phyloP scores from a whole-genome alignment of 2,797 vertebrate species.

The Ctenopoma multispine region DNA sequence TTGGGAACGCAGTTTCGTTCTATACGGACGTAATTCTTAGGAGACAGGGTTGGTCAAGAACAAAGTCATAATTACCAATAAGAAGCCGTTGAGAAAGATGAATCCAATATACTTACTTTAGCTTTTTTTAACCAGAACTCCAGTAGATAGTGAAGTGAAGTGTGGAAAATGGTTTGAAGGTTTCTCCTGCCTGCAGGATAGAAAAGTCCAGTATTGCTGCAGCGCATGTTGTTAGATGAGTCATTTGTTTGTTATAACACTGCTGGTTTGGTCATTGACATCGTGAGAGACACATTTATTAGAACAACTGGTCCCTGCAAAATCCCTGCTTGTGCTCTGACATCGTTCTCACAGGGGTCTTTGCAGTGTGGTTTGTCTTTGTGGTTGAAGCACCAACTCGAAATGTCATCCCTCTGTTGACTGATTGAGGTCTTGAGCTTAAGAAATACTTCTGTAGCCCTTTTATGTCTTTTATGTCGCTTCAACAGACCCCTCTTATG shows the following conservation, averaged over 20 bases:
- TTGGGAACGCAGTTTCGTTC: too few species aligned
- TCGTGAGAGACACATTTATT: conserved; percentile 9
- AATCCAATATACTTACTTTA: too few species aligned
- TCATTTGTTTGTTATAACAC: neutral
- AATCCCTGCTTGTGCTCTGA: conserved; percentile 17
- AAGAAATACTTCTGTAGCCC: conserved; percentile 20
- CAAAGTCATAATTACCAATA: too few species aligned
- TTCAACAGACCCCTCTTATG: conserved; percentile 11
- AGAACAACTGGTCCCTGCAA: neutral
- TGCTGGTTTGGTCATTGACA: neutral
- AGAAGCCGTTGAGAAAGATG: too few species aligned
- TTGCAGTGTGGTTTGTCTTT: conserved; percentile 6
- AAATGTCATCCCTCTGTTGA: too few species aligned
- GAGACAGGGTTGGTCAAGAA: too few species aligned
- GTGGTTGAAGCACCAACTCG: conserved; percentile 8
- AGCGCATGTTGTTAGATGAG: neutral
- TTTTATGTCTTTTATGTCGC: conserved; percentile 25
- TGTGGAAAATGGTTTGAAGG: neutral
- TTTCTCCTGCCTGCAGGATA: neutral
- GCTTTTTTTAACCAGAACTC: too few species aligned
- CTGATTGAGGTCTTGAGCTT: conserved; percentile 51
- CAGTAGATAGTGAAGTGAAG: too few species aligned
- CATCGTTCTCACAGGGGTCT: conserved; percentile 5
- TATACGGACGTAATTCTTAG: too few species aligned
- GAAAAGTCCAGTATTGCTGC: neutral